Base-by-base conservation (phyloP, 2,888 invertebrate genomes). In the Tineola bisselliella region DNA sequence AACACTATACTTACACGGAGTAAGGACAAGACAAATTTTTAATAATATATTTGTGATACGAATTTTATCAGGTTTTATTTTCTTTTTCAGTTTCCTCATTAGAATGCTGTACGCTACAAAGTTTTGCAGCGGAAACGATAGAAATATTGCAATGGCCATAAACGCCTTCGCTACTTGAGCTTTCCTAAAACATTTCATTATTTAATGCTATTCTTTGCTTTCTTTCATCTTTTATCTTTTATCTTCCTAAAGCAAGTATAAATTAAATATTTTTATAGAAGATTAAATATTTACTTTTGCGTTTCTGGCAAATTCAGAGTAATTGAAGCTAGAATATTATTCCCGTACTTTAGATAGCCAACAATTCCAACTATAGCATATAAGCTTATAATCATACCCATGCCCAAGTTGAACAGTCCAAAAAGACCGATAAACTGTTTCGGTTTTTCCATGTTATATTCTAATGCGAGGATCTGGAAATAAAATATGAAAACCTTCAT, bases 391-490 rank as follows among this genome's bases (percentile, higher is more conserved):
- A 97, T 95, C 11, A 91, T 73, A 0, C 88, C 64, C 94, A 98
- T 96, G 11, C 92, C 87, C 65, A 91, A 84, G 71, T 95, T 96
- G 19, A 98, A 86, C 0, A 97, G 93, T 0, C 97, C 97, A 61
- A 86, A 91, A 1, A 86, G 72, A 0, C 93, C 93, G 0, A 91
- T 90, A 78, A 98, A 97, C 15, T 89, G 86, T 67, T 90, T 89
- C 0, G 97, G 96, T 0, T 91, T 87, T 70, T 93, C 93, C 96
- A 98, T 96, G 74, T 95, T 94, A 75, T 97, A 97, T 77, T 98
- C 96, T 66, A 98, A 77, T 0, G 98, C 96, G 75, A 97, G 88
- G 18, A 97, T 91, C 95, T 96, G 67, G 11, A 56, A 38, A 43
- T 6, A 15, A 61, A 60, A 19, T 57, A 25, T 11, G 2, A 57